Evolutionary conservation across 2,113 vertebrate genomes (phyloP).

Genomic region (Oncorhynchus keta): DNA sequence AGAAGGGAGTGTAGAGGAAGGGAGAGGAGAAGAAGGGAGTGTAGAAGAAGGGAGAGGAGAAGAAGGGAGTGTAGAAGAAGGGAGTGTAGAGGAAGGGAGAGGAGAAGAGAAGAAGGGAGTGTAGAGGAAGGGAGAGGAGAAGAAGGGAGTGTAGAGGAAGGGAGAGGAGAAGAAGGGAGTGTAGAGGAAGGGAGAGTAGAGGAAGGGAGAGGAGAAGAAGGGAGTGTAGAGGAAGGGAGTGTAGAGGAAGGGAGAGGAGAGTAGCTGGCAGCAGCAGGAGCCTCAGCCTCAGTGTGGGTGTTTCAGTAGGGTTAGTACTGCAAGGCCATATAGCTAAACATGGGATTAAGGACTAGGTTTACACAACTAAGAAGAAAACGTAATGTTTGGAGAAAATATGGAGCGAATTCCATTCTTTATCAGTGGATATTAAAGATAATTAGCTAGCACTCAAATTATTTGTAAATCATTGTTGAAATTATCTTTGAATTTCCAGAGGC

Average conservation of each 20-base stretch:
- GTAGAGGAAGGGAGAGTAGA: not conserved
- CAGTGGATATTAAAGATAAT: conserved; percentile 96
- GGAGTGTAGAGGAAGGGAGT: too few species aligned
- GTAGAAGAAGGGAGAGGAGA: too few species aligned
- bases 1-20: too few species aligned
- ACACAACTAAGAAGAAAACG: conserved; percentile 75
- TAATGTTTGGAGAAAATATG: conserved; percentile 81
- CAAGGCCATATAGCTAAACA: conserved; percentile 67
- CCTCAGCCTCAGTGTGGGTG: conserved; percentile 48
- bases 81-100: too few species aligned
- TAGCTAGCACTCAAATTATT: conserved; percentile 75
- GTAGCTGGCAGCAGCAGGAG: conserved; percentile 35
- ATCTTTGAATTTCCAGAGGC: conserved; percentile 78
- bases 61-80: too few species aligned
- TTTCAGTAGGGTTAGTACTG: conserved; percentile 69
- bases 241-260: not conserved
- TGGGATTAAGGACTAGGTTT: conserved; percentile 82
- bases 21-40: not conserved
- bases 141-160: not conserved
- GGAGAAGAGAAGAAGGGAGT: too few species aligned
- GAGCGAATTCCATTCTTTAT: conserved; percentile 96
- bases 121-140: too few species aligned
- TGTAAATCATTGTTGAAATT: conserved; percentile 83
- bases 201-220: too few species aligned
- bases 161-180: not conserved